Percentiles rank a stretch among this genome's conserved stretches.
These are phyloP conservation scores for Anoncus sp. DNA, from an alignment of 2,888 invertebrate species.

Conservation along the genomic window DNA sequence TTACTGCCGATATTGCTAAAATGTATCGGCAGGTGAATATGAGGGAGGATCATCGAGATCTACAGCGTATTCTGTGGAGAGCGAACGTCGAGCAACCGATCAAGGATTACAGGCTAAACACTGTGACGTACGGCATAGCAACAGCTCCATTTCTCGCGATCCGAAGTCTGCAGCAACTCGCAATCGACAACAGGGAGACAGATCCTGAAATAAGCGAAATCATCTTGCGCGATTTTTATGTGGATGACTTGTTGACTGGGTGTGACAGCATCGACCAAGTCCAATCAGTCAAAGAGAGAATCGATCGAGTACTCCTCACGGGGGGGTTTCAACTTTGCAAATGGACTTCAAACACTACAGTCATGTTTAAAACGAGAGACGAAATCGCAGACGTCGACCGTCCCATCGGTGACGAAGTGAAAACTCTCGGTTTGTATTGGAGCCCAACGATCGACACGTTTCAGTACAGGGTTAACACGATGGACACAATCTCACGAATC, in stretches of 20 bases:
- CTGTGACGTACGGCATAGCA: constrained; percentile 52
- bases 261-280: background rate
- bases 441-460: constrained; percentile 11
- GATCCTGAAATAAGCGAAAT: constrained; percentile 27
- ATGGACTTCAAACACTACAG: constrained; percentile 46
- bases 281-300: constrained; percentile 5
- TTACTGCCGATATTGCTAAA: constrained; percentile 58
- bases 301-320: constrained; percentile 6
- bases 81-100: background rate
- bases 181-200: constrained; percentile 7
- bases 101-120: constrained; percentile 46
- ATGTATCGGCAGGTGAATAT: constrained; percentile 58
- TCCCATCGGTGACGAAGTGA: constrained; percentile 41
- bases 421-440: constrained; percentile 36
- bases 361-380: background rate
- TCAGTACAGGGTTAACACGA: constrained; percentile 18
- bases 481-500: background rate
- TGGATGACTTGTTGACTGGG: constrained; percentile 32
- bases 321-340: constrained; percentile 26
- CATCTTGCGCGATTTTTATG: constrained; percentile 31
- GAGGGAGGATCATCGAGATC: constrained; percentile 32
- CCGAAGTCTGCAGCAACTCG: constrained; percentile 43
- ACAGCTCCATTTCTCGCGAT: constrained; percentile 54
- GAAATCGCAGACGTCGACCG: constrained; percentile 5
- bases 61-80: constrained; percentile 56